Evolutionary conservation across 2,888 invertebrate genomes (phyloP).

Genomic region (Rhagonycha lutea): DNA sequence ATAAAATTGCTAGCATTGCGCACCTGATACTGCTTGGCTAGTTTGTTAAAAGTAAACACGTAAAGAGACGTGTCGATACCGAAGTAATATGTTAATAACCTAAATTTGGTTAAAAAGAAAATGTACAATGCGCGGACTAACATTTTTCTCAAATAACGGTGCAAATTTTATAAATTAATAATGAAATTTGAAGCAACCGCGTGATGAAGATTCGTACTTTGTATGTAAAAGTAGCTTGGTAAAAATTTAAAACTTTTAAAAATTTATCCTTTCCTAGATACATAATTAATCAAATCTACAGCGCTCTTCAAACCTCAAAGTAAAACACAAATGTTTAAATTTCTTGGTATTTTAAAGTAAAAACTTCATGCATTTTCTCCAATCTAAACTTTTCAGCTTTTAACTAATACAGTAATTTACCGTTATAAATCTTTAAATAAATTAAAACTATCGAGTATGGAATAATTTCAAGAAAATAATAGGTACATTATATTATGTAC

Average conservation of each 20-base stretch:
- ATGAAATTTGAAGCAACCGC: not conserved
- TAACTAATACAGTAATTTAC: not conserved
- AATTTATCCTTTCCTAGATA: not conserved
- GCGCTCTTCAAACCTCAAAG: not conserved
- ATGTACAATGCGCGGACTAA: not conserved
- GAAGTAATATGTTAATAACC: not conserved
- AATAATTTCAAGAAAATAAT: not conserved
- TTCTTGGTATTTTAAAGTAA: not conserved
- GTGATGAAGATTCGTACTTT: not conserved
- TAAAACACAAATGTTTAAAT: not conserved
- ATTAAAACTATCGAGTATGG: not conserved
- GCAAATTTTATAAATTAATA: not conserved
- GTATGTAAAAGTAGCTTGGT: not conserved
- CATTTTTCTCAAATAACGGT: not conserved
- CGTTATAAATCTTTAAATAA: not conserved
- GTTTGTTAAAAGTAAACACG: not conserved
- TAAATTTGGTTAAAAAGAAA: not conserved
- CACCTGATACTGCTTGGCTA: slow-evolving; percentile 24
- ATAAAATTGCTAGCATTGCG: slow-evolving; percentile 25
- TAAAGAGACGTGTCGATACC: not conserved
- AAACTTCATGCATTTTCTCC: not conserved
- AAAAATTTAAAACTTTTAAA: not conserved
- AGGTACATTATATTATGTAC: no score
- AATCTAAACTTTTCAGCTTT: not conserved
- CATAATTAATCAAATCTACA: not conserved